Evolutionary conservation across 92 coral and sea anemone genomes (phyloP), one percentile per base, ranked within the genome.

Genomic region (Paragorgia papillata): DNA sequence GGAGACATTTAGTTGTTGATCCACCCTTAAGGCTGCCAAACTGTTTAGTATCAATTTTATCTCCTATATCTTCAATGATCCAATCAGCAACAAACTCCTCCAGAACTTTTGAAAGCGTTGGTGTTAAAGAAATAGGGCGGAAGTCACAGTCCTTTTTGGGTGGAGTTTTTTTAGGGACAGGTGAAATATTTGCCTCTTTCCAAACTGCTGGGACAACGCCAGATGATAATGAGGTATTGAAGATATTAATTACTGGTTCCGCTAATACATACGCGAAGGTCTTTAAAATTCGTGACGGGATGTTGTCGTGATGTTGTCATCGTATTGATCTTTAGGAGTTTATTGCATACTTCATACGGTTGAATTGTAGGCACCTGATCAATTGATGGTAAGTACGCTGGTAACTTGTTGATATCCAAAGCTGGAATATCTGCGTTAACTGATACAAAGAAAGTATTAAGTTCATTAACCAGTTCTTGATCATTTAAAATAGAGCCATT

Each of bases 341-440:
- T 39, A 17, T 62, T 62, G 59, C 82, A 43, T 24, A 63, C 73
- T 48, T 49, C 32, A 24, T 77, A 48, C 22, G 62, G 49, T 27
- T 44, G 60, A 54, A 77, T 77, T 22, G 74, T 49, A 9, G 71
- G 73, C 41, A 46, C n/a, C 35, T 26, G 40, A 22, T 76, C 73
- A n/a, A 41, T 41, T 18, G 82, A 37, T 37, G 82, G 82, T 61
- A 76, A 46, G 35, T 35, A 76, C 21, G 82, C 57, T 34, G 82
- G 82, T 43, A 76, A 49, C 18, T 18, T 51, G 7, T 25, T 43
- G 21, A 28, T 2, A 41, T 76, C 68, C 21, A 76, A 34, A n/a
- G 81, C 70, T 43, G 56, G 82, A 18, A 82, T 76, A 43, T 77
- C 83, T 12, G 78, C 51, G 39, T 57, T 76, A 31, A 77, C 87